Conservation (phyloP, 2,888 invertebrate genomes). For the Crepidodera aurea region DNA sequence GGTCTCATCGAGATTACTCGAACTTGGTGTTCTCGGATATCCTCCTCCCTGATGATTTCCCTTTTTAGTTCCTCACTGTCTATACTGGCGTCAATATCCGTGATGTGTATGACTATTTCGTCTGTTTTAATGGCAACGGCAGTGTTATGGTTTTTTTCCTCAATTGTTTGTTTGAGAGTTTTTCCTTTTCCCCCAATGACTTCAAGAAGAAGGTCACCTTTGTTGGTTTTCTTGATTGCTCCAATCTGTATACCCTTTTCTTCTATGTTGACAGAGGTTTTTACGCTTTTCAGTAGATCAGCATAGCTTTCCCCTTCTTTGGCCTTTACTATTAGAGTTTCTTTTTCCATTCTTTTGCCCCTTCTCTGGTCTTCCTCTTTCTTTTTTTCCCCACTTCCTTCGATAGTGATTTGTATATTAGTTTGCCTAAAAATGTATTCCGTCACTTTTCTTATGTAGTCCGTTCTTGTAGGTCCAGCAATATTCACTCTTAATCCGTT, state of each 20-base stretch:
- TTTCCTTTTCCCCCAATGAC: constrained; percentile 12
- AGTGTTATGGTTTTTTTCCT: constrained; percentile 5
- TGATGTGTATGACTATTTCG: constrained; percentile 8
- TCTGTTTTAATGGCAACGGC: constrained; percentile 7
- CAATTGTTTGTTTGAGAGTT: constrained; percentile 17
- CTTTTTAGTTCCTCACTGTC: not conserved
- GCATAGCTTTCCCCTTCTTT: constrained; percentile 16
- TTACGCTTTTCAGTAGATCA: constrained; percentile 1
- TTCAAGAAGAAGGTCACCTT: constrained; percentile 14
- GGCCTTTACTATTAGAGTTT: constrained; percentile 1
- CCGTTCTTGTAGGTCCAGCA: not conserved
- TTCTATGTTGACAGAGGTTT: constrained; percentile 17
- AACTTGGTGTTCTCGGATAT: not conserved
- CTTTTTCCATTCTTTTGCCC: too few species aligned
- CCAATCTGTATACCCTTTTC: constrained; percentile 13
- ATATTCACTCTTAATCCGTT: not conserved
- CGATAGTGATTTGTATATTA: too few species aligned
- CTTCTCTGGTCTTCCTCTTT: not conserved
- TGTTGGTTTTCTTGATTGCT: constrained; percentile 11
- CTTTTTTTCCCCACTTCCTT: not conserved
- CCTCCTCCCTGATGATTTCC: constrained; percentile 1
- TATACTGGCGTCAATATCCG: constrained; percentile 16
- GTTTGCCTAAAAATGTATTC: not conserved
- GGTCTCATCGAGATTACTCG: constrained; percentile 12
- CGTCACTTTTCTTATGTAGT: constrained; percentile 4